Percentiles rank a stretch among this genome's conserved stretches.
These are phyloP conservation scores for Nasonia vitripennis DNA, from an alignment of 1,140 invertebrate genomes.

Conservation along the genomic window DNA sequence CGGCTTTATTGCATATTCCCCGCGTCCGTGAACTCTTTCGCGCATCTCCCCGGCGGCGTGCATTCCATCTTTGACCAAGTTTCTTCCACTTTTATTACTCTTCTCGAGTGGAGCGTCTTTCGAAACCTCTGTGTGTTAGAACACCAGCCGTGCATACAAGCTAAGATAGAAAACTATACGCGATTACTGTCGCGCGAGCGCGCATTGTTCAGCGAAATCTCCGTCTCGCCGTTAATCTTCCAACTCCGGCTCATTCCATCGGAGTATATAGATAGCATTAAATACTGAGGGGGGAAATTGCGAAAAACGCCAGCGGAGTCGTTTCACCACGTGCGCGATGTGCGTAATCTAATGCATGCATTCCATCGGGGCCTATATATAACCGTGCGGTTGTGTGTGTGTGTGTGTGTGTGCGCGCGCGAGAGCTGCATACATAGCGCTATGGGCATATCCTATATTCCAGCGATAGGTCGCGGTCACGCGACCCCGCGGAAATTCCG, in stretches of 20 bases:
- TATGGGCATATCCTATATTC: slow-evolving; percentile 70
- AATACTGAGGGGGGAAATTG: background rate
- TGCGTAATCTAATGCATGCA: slow-evolving; percentile 28
- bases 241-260: background rate
- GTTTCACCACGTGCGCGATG: slow-evolving; percentile 12
- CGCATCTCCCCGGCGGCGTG: background rate
- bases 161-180: too few relatives aligned
- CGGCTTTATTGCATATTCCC: slow-evolving; percentile 6
- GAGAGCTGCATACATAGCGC: slow-evolving; percentile 62
- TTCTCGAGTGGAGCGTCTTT: background rate
- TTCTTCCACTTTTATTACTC: background rate
- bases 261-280: too few relatives aligned
- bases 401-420: slow-evolving; percentile 57
- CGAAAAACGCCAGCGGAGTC: slow-evolving; percentile 40
- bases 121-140: background rate
- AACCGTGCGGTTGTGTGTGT: slow-evolving; percentile 58
- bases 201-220: background rate
- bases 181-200: too few relatives aligned
- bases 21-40: slow-evolving; percentile 40
- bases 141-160: background rate
- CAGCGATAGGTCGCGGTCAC: slow-evolving; percentile 70
- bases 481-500: slow-evolving; percentile 67
- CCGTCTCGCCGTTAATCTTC: background rate
- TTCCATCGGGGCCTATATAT: slow-evolving; percentile 60
- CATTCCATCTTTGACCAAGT: background rate